A percentile compares a stretch with the other conserved stretches of the same genome.
phyloP scores from a whole-genome alignment of 2,888 invertebrate genomes.

The Dorcus parallelipipedus region DNA sequence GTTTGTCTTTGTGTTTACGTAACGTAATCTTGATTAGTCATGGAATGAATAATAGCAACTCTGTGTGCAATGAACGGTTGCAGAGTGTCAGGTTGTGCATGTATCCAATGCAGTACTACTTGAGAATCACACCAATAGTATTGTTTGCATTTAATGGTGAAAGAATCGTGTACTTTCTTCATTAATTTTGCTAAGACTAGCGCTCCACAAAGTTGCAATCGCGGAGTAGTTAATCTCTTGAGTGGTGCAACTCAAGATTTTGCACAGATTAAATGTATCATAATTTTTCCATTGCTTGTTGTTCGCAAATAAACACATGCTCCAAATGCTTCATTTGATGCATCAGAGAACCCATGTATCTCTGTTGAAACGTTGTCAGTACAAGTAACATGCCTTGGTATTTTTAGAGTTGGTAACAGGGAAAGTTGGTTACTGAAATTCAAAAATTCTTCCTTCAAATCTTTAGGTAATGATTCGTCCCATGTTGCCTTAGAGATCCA shows the following conservation, averaged over 20 bases:
- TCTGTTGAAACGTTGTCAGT: too few species aligned
- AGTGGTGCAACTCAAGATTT: slow-evolving; percentile 18
- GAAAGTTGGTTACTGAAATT: too few species aligned
- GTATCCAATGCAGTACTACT: background rate
- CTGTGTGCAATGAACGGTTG: background rate
- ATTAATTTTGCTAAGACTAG: slow-evolving; percentile 8
- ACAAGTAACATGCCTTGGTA: too few species aligned
- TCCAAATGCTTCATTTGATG: too few species aligned
- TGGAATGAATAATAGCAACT: background rate
- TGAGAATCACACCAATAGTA: background rate
- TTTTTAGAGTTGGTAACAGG: too few species aligned
- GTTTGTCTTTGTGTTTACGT: background rate
- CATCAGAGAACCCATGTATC: too few species aligned
- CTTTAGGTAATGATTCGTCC: too few species aligned
- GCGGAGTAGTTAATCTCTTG: slow-evolving; percentile 8
- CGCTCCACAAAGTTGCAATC: slow-evolving; percentile 16
- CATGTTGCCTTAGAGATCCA: too few species aligned
- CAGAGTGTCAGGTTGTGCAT: background rate
- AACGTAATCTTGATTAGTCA: background rate
- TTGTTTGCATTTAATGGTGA: background rate
- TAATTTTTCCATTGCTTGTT: too few species aligned
- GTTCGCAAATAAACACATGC: too few species aligned
- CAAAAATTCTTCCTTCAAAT: too few species aligned
- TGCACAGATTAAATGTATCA: background rate
- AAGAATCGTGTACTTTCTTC: background rate